phyloP scores from a whole-genome alignment of 2,113 vertebrate genomes.

The Castor canadensis region DNA sequence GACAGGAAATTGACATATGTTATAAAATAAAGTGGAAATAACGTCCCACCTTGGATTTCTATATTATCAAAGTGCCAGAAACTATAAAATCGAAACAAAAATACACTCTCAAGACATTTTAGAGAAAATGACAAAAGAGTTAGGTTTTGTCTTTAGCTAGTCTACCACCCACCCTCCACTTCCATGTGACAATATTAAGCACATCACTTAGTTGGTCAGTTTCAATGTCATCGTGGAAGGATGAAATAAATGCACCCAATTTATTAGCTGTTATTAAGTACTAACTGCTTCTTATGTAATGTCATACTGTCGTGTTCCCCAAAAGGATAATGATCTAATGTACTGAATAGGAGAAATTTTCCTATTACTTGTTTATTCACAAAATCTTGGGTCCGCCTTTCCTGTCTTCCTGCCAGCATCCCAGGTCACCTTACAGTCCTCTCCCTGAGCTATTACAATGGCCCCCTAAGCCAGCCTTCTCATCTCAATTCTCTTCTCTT shows the following conservation, averaged over 20 bases:
- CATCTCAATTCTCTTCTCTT: background rate
- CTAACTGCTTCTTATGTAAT: background rate
- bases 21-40: slow-evolving; percentile 14
- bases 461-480: background rate
- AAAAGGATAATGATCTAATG: background rate
- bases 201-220: background rate
- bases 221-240: background rate
- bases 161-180: background rate
- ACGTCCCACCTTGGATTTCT: slow-evolving; percentile 8
- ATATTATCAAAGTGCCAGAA: background rate
- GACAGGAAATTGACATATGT: background rate
- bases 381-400: background rate
- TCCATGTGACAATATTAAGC: background rate
- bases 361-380: background rate
- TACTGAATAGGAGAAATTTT: background rate
- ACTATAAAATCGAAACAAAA: background rate
- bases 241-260: background rate
- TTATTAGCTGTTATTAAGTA: background rate
- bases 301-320: background rate
- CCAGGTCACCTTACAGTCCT: background rate
- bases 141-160: background rate
- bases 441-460: background rate
- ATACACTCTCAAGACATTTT: background rate
- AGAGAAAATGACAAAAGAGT: background rate
- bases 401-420: background rate